phyloP scores from a whole-genome alignment of 2,113 vertebrate species.

The Harpagus bidentatus region DNA sequence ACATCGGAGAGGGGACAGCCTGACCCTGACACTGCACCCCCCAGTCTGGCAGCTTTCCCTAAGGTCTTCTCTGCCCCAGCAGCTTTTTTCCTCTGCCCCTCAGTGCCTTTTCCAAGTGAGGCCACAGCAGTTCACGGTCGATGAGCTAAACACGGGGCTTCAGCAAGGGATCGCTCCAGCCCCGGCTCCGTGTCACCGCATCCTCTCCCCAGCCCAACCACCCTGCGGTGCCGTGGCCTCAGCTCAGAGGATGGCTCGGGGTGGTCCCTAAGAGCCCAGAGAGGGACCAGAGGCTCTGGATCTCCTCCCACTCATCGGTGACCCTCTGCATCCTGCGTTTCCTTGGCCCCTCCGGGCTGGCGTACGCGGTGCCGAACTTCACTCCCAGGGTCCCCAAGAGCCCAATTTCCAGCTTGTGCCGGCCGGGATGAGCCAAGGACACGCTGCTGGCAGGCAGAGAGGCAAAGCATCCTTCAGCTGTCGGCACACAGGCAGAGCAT shows the following conservation, averaged over 20 bases:
- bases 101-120: not conserved
- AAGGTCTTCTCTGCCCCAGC: not conserved
- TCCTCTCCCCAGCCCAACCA: not conserved
- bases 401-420: not conserved
- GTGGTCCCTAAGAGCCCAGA: not conserved
- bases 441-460: not conserved
- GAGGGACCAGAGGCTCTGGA: not conserved
- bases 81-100: not conserved
- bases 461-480: not conserved
- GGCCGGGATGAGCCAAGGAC: not conserved
- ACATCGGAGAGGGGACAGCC: not conserved
- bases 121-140: not conserved
- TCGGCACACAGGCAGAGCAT: not conserved
- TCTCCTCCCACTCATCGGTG: not conserved
- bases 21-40: not conserved
- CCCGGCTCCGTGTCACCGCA: not conserved
- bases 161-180: not conserved
- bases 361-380: rapidly evolving
- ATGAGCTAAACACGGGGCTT: not conserved
- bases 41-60: not conserved
- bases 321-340: not conserved
- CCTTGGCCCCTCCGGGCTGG: not conserved
- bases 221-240: not conserved
- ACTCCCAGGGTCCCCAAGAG: not conserved
- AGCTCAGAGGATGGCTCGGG: not conserved